Percentiles rank a stretch among this genome's conserved stretches.
phyloP scores from a whole-genome alignment of 1,140 invertebrate species.

The Drosophila rhopaloa region DNA sequence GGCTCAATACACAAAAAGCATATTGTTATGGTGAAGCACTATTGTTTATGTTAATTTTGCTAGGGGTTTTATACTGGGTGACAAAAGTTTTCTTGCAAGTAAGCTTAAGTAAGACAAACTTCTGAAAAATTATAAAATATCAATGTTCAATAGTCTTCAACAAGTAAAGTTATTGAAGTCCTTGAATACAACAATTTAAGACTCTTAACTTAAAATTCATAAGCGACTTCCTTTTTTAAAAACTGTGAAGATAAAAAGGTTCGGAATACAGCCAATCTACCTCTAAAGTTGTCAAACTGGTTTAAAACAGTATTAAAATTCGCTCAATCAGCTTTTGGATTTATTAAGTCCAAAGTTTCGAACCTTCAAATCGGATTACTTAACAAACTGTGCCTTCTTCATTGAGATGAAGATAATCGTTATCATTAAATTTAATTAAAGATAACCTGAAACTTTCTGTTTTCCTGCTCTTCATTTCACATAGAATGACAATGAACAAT shows the following conservation, averaged over 20 bases:
- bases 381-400: no score
- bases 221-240: no score
- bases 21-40: background rate
- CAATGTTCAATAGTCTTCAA: no score
- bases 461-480: background rate
- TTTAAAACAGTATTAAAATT: background rate
- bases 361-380: background rate
- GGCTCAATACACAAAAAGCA: background rate
- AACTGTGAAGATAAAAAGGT: no score
- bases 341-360: background rate
- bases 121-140: no score
- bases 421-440: background rate
- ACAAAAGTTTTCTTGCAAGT: background rate
- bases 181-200: no score
- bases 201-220: no score
- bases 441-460: constrained; percentile 1
- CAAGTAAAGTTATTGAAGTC: no score
- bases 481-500: background rate
- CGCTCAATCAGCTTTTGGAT: no score
- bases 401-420: background rate
- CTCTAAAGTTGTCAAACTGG: background rate
- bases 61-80: background rate
- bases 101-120: background rate
- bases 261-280: no score
- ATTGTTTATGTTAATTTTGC: background rate